Percentiles rank a stretch among this genome's conserved stretches.
These are phyloP conservation scores for Saguinus imperator DNA, from an alignment of 2,113 vertebrate genomes.

Conservation along the genomic window DNA sequence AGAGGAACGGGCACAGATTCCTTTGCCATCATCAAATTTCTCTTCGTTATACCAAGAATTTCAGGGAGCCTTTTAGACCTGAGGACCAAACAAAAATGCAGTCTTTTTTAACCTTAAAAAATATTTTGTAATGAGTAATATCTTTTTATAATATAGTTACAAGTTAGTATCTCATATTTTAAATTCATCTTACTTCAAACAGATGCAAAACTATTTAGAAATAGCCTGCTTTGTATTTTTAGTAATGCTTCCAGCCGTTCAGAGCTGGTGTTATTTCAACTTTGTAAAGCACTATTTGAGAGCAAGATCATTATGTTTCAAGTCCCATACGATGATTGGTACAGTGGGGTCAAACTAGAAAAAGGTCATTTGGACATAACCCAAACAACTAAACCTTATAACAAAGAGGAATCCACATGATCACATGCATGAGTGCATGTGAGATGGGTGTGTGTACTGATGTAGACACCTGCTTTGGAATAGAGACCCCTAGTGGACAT, in stretches of 20 bases:
- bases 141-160: slow-evolving; percentile 6
- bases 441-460: not conserved
- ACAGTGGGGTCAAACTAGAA: not conserved
- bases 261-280: not conserved
- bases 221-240: slow-evolving; percentile 14
- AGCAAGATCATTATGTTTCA: not conserved
- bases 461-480: not conserved
- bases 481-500: slow-evolving; percentile 65
- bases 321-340: not conserved
- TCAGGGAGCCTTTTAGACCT: not conserved
- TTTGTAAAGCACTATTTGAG: not conserved
- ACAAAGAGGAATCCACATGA: slow-evolving; percentile 27
- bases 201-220: not conserved
- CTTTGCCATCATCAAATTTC: not conserved
- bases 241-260: not conserved
- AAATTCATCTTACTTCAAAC: not conserved
- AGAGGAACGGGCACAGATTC: not conserved
- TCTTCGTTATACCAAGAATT: not conserved
- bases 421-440: not conserved
- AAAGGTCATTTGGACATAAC: slow-evolving; percentile 2
- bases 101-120: not conserved
- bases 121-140: not conserved
- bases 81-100: not conserved
- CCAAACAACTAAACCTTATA: slow-evolving; percentile 9
- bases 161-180: slow-evolving; percentile 4